phyloP scores from a whole-genome alignment of 2,113 vertebrate species.

The Larimichthys polyactis region DNA sequence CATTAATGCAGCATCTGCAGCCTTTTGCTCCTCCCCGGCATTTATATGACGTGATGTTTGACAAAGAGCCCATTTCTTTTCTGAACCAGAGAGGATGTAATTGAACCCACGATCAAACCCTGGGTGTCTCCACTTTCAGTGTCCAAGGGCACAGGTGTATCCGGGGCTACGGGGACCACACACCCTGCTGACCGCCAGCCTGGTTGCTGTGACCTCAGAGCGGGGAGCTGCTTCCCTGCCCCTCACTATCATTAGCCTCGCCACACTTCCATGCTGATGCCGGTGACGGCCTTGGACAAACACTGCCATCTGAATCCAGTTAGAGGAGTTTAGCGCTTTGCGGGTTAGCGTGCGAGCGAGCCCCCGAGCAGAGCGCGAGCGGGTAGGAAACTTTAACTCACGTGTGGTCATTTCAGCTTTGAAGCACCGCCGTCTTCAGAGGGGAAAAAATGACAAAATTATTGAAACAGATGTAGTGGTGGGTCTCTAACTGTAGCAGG shows the following conservation, averaged over 20 bases:
- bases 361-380: slow-evolving; percentile 57
- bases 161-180: slow-evolving; percentile 73
- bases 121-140: slow-evolving; percentile 60
- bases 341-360: slow-evolving; percentile 68
- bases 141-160: slow-evolving; percentile 79
- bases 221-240: slow-evolving; percentile 58
- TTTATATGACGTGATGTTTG: slow-evolving; percentile 33
- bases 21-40: background rate
- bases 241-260: slow-evolving; percentile 78
- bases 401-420: slow-evolving; percentile 79
- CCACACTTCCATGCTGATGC: slow-evolving; percentile 75
- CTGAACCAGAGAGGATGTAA: slow-evolving; percentile 41
- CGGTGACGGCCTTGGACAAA: slow-evolving; percentile 78
- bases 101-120: slow-evolving; percentile 55
- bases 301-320: slow-evolving; percentile 81
- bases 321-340: slow-evolving; percentile 67
- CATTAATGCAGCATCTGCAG: slow-evolving; percentile 17
- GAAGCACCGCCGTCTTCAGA: slow-evolving; percentile 68
- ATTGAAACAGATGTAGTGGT: slow-evolving; percentile 79
- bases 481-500: slow-evolving; percentile 66
- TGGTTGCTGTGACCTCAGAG: slow-evolving; percentile 70
- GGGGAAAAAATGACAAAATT: slow-evolving; percentile 78
- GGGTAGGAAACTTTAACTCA: slow-evolving; percentile 82
- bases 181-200: slow-evolving; percentile 70
- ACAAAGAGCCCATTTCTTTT: slow-evolving; percentile 52